Evolutionary conservation across 1,140 invertebrate species (phyloP).

Genomic region (Hyles vespertilio): DNA sequence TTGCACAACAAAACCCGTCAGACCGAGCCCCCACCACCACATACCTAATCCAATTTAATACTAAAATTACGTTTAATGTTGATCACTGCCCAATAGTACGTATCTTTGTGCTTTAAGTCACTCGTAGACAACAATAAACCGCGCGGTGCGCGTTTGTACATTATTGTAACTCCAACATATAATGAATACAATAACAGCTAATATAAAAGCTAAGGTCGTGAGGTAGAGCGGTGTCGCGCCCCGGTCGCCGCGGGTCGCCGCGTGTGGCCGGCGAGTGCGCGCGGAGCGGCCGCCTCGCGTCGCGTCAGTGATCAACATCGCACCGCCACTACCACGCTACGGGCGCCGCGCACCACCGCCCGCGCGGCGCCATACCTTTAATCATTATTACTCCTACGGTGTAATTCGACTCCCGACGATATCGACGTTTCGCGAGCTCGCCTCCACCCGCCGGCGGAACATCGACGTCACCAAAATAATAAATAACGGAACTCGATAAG

Average conservation of each 20-base stretch:
- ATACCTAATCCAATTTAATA: slow-evolving; percentile 66
- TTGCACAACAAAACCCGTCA: slow-evolving; percentile 56
- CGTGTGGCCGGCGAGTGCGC: slow-evolving; percentile 2
- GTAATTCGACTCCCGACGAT: slow-evolving; percentile 74
- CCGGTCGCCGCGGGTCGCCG: slow-evolving; percentile 7
- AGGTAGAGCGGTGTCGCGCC: slow-evolving; percentile 65
- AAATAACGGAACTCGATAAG: slow-evolving; percentile 70
- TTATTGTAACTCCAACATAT: slow-evolving; percentile 67
- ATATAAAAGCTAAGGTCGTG: slow-evolving; percentile 61
- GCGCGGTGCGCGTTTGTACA: slow-evolving; percentile 55
- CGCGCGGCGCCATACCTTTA: slow-evolving; percentile 59
- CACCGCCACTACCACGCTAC: slow-evolving; percentile 65
- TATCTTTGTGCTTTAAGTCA: slow-evolving; percentile 72
- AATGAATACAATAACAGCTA: slow-evolving; percentile 71
- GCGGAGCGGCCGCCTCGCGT: slow-evolving; percentile 5
- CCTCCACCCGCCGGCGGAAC: slow-evolving; percentile 70
- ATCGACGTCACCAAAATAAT: slow-evolving; percentile 66
- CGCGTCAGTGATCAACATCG: slow-evolving; percentile 68
- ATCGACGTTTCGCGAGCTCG: slow-evolving; percentile 72
- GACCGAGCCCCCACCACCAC: slow-evolving; percentile 56
- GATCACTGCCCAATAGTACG: slow-evolving; percentile 75
- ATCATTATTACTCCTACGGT: slow-evolving; percentile 72
- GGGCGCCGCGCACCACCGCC: slow-evolving; percentile 52
- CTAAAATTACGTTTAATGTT: slow-evolving; percentile 73
- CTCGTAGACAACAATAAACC: slow-evolving; percentile 68